Evolutionary conservation across 2,888 invertebrate species (phyloP).

Genomic region (Idaea biselata): DNA sequence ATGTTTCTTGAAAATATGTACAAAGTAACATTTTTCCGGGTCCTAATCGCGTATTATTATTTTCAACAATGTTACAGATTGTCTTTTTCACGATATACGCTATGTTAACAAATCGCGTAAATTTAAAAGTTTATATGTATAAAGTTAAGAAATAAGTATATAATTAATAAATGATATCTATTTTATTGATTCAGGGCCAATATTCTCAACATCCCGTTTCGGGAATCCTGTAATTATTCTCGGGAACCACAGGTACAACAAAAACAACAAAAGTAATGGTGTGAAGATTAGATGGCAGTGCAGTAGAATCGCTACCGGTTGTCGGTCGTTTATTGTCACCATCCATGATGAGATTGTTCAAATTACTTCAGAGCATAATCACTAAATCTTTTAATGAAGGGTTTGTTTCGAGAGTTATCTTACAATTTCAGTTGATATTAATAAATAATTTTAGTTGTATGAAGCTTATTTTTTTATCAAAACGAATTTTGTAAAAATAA

Average conservation of each 20-base stretch:
- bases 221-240: slow-evolving; percentile 43
- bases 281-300: slow-evolving; percentile 36
- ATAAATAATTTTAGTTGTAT: no score
- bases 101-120: no score
- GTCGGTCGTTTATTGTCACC: slow-evolving; percentile 23
- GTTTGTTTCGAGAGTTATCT: background rate
- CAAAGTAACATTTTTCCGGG: no score
- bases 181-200: background rate
- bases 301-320: slow-evolving; percentile 17
- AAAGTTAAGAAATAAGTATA: no score
- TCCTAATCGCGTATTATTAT: no score
- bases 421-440: no score
- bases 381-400: slow-evolving; percentile 5
- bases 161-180: background rate
- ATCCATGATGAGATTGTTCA: background rate
- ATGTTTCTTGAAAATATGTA: no score
- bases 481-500: no score
- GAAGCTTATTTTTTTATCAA: no score
- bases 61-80: no score
- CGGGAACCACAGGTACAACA: slow-evolving; percentile 40
- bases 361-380: slow-evolving; percentile 16
- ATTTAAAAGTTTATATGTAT: no score
- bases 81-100: no score
- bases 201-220: slow-evolving; percentile 29
- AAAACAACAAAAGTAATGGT: slow-evolving; percentile 20